A percentile compares a stretch with the other conserved stretches of the same genome.
These are phyloP conservation scores for Pimephales promelas DNA, from an alignment of 2,113 vertebrate genomes.

Conservation along the genomic window DNA sequence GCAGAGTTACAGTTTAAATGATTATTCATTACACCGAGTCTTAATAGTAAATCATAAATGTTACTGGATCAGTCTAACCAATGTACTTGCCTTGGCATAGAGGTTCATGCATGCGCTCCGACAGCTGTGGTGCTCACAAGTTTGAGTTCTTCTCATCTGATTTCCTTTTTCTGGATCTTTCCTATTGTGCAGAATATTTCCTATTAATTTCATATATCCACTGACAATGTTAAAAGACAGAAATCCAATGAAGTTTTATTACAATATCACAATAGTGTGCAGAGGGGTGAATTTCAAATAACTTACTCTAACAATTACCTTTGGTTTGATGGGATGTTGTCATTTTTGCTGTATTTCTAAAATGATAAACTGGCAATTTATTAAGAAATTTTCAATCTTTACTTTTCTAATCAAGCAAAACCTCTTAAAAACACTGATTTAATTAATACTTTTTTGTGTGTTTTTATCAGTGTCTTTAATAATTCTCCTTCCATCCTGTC, in stretches of 20 bases:
- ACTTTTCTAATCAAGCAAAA: background rate
- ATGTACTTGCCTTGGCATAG: constrained; percentile 13
- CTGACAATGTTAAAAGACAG: background rate
- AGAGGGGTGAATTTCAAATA: background rate
- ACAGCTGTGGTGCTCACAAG: background rate
- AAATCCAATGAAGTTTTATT: background rate
- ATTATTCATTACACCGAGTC: background rate
- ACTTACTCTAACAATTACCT: background rate
- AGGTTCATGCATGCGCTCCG: background rate
- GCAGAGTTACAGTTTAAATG: background rate
- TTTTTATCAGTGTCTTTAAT: too few relatives aligned
- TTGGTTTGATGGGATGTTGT: background rate
- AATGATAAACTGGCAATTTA: background rate
- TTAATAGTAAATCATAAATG: background rate
- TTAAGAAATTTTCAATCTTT: background rate
- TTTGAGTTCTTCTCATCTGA: background rate
- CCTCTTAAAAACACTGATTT: background rate
- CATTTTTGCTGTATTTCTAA: background rate
- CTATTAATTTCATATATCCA: background rate
- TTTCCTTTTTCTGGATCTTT: background rate
- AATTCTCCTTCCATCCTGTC: background rate
- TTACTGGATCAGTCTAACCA: background rate
- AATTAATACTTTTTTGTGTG: too few relatives aligned
- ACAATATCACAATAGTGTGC: background rate
- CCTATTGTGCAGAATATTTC: background rate